These are phyloP conservation scores for Sapajus apella DNA, from an alignment of 2,113 vertebrate species.

Conservation along the genomic window DNA sequence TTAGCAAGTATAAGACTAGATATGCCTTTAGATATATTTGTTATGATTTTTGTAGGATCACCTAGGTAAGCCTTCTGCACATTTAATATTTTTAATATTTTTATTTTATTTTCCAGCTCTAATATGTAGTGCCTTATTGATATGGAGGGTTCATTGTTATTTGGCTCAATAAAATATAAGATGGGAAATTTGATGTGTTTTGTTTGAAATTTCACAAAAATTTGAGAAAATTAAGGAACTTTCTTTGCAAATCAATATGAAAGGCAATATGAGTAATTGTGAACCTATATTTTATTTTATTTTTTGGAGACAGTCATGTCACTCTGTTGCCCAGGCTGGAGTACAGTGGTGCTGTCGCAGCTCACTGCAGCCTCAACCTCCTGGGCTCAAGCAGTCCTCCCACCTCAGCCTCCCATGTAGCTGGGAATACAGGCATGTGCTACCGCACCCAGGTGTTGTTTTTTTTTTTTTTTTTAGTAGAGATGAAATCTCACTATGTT, in stretches of 20 bases:
- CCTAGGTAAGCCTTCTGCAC: not conserved
- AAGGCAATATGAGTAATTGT: conserved; percentile 23
- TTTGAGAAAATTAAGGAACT: not conserved
- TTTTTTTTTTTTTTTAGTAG: no score
- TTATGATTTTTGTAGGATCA: not conserved
- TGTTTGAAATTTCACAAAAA: conserved; percentile 35
- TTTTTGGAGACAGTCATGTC: no score
- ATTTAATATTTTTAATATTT: not conserved
- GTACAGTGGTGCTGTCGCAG: no score
- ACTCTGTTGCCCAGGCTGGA: no score
- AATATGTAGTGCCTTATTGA: not conserved
- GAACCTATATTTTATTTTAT: not conserved
- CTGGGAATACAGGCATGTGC: no score
- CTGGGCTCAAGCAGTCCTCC: no score
- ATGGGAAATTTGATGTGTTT: not conserved
- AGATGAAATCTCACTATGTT: no score
- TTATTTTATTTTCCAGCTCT: not conserved
- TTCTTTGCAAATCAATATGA: not conserved
- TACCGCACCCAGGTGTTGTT: no score
- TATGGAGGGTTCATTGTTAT: not conserved
- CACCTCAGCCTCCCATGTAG: no score
- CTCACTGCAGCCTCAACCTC: no score
- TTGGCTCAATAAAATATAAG: conserved; percentile 23
- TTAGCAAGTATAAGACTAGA: not conserved
- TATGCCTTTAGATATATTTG: not conserved